Evolutionary conservation across 2,113 vertebrate genomes (phyloP), one percentile per base, ranked within the genome.

Genomic region (Vimba vimba): DNA sequence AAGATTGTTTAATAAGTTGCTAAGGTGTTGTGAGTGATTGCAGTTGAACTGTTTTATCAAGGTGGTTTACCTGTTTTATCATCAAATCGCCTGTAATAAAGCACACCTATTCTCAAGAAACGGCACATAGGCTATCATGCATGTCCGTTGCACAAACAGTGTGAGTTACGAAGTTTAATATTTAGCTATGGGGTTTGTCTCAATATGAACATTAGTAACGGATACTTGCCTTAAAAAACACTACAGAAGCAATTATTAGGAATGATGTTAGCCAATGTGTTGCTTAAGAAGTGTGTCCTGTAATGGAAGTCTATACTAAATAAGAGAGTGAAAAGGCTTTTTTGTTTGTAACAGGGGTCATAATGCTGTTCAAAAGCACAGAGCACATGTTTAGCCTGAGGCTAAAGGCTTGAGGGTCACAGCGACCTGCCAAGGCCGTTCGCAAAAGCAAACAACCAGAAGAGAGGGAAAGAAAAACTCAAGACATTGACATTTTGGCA

Each of bases 401-500:
- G 57, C 64, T 33, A 85, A 66, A 78, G 71, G 57, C 62, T 74
- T 2, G 36, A 77, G 86, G 79, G 69, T 81, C 74, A 86, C 4
- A 69, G 36, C 27, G 85, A 36, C 81, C 82, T 86, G 50, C 39
- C 86, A 69, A 78, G 62, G n/a, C 82, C 30, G 8, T 43, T 45
- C 12, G 27, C 5, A 19, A 87, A 86, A 86, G 68, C 68, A 82
- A 82, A 86, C 11, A 74, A 25, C 11, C 6, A 8, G 45, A 85
- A 76, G 57, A 47, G 33, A n/a, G 39, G 81, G 47, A 66, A 78
- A 84, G 55, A 86, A 68, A 60, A 69, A 81, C 71, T 76, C 69
- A 83, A 85, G 84, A 78, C 62, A 45, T 55, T 90, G 89, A 90
- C 87, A 90, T 88, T 88, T 88, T 82, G 89, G 78, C 86, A 86